phyloP scores from a whole-genome alignment of 2,797 vertebrate species.

The Ciconia nigra region DNA sequence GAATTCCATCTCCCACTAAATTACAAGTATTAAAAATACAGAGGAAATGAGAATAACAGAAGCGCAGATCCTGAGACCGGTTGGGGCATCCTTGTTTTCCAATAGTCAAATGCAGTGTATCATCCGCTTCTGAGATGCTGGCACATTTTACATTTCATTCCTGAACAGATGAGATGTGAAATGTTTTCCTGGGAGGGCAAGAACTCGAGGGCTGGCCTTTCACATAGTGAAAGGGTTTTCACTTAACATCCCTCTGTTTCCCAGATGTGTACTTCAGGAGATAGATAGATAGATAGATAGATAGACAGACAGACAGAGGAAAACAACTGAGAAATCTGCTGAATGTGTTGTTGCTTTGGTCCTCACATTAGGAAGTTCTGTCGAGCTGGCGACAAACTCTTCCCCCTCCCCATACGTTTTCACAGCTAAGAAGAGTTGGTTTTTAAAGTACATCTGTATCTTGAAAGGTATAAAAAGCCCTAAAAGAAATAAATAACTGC shows the following conservation, averaged over 20 bases:
- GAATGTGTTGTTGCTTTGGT: neutral
- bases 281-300: rapidly evolving
- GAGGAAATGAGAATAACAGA: neutral
- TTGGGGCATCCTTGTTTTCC: neutral
- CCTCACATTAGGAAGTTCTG: neutral
- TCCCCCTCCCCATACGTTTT: rapidly evolving
- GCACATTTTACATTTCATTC: neutral
- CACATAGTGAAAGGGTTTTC: neutral
- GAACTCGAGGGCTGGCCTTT: neutral
- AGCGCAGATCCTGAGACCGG: neutral
- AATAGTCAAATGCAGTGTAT: neutral
- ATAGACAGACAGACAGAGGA: neutral
- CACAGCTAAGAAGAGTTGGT: neutral
- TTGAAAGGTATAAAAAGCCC: neutral
- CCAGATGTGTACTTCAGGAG: neutral
- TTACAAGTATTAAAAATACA: neutral
- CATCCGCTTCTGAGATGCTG: neutral
- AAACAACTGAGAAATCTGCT: neutral
- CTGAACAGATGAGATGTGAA: neutral
- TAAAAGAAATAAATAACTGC: neutral
- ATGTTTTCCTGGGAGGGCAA: neutral
- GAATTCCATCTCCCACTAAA: neutral
- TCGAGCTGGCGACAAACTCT: neutral
- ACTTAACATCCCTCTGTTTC: neutral
- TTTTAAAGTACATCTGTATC: neutral